Conservation (phyloP, 2,888 invertebrate genomes). For the Electrophaes corylata region DNA sequence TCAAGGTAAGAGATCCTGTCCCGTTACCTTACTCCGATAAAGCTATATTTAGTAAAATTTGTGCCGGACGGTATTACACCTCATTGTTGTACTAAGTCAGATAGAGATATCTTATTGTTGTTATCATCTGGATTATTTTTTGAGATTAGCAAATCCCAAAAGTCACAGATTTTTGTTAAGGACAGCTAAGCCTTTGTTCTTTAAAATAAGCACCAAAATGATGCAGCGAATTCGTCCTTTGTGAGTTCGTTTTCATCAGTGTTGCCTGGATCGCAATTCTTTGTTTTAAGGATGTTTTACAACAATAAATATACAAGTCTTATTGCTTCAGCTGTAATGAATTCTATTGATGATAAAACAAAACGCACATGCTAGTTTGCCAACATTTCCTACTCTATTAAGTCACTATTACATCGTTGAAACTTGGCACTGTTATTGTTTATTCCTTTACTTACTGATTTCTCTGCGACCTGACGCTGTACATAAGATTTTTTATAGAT, state of each 20-base stretch:
- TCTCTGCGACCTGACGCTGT: background rate
- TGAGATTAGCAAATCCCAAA: slow-evolving; percentile 9
- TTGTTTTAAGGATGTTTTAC: slow-evolving; percentile 11
- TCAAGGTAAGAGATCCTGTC: slow-evolving; percentile 49
- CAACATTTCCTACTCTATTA: slow-evolving; percentile 21
- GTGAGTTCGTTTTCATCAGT: slow-evolving; percentile 7
- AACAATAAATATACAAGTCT: background rate
- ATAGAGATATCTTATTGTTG: slow-evolving; percentile 8
- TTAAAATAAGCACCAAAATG: slow-evolving; percentile 21
- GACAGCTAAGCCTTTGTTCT: slow-evolving; percentile 23
- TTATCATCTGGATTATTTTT: slow-evolving; percentile 7
- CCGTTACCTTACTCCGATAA: slow-evolving; percentile 35
- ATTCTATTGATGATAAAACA: slow-evolving; percentile 11
- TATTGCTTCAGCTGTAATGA: background rate
- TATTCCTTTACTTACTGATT: background rate
- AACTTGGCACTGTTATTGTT: background rate
- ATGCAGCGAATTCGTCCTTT: slow-evolving; percentile 18
- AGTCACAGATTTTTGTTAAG: slow-evolving; percentile 4
- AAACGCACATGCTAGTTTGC: slow-evolving; percentile 1
- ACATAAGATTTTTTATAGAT: background rate
- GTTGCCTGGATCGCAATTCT: slow-evolving; percentile 4
- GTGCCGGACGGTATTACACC: background rate
- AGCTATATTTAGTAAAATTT: slow-evolving; percentile 30
- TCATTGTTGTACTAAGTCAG: slow-evolving; percentile 7
- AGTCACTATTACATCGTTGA: slow-evolving; percentile 5